These are phyloP conservation scores for Dromas ardeola DNA, from an alignment of 2,113 vertebrate species.

Conservation along the genomic window DNA sequence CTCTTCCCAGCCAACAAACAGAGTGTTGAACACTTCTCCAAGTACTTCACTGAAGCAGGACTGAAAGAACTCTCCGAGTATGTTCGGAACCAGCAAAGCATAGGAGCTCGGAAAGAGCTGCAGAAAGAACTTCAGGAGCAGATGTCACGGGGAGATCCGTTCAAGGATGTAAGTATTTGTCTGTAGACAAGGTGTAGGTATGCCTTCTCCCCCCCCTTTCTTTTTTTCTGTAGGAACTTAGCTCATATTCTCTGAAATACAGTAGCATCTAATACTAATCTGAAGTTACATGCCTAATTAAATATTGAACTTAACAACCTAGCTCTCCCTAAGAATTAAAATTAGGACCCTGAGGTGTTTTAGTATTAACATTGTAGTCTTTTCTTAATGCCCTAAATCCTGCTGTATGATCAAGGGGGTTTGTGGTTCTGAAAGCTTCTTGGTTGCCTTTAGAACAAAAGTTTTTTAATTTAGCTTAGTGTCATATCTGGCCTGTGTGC, in stretches of 20 bases:
- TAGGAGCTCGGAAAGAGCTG: conserved; percentile 95
- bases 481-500: not conserved
- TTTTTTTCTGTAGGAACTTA: not conserved
- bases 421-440: not conserved
- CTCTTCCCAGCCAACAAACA: conserved; percentile 99
- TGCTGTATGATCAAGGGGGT: not conserved
- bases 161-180: conserved; percentile 86
- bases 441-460: not conserved
- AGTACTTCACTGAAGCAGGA: conserved; percentile 97
- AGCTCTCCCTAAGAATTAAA: not conserved
- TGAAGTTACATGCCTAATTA: not conserved
- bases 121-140: conserved; percentile 98
- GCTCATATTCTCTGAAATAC: not conserved
- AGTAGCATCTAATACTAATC: not conserved
- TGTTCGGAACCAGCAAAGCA: conserved; percentile 95
- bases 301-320: not conserved
- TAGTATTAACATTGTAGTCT: not conserved
- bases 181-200: not conserved
- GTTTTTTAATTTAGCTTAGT: not conserved
- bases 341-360: not conserved
- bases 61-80: conserved; percentile 96
- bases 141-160: conserved; percentile 91
- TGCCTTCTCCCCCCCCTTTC: too few species aligned
- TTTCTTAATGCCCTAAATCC: not conserved
- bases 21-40: conserved; percentile 96